Percentiles rank a stretch among this genome's conserved stretches.
Evolutionary conservation across 2,888 invertebrate species (phyloP).

Genomic region (Campoletis raptor): DNA sequence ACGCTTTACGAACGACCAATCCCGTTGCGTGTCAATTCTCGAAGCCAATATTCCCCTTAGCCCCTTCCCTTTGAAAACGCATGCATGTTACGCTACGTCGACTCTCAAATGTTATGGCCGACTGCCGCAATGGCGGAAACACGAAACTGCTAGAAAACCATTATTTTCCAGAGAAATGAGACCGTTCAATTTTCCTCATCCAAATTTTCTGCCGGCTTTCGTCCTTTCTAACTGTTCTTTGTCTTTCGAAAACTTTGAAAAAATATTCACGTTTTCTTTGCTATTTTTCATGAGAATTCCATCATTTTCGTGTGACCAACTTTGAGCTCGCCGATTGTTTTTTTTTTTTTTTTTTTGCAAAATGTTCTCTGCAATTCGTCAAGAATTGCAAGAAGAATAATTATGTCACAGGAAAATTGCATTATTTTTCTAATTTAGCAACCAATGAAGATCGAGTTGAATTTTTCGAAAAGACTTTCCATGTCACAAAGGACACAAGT

Average conservation of each 20-base stretch:
- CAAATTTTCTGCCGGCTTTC: neutral
- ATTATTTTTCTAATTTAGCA: neutral
- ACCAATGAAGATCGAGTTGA: neutral
- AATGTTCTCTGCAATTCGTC: no score
- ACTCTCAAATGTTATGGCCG: constrained; percentile 16
- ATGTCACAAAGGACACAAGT: neutral
- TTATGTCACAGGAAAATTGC: no score
- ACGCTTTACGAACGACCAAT: constrained; percentile 66
- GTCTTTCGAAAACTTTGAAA: no score
- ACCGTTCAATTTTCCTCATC: neutral
- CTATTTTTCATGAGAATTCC: neutral
- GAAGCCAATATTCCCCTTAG: constrained; percentile 65
- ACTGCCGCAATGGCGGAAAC: constrained; percentile 12
- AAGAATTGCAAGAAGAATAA: no score
- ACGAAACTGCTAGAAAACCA: neutral
- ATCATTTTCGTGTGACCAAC: neutral
- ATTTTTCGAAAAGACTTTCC: neutral
- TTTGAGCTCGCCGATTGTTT: neutral
- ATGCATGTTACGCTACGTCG: constrained; percentile 46
- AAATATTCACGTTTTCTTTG: neutral
- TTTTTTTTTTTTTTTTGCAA: no score
- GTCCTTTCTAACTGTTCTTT: no score
- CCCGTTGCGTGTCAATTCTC: constrained; percentile 47
- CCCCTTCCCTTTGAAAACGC: constrained; percentile 32
- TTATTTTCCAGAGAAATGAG: neutral